A percentile compares a stretch with the other conserved stretches of the same genome.
phyloP scores from a whole-genome alignment of 35 echinoderm and acorn worm species.

The Ophiothrix spiculata region DNA sequence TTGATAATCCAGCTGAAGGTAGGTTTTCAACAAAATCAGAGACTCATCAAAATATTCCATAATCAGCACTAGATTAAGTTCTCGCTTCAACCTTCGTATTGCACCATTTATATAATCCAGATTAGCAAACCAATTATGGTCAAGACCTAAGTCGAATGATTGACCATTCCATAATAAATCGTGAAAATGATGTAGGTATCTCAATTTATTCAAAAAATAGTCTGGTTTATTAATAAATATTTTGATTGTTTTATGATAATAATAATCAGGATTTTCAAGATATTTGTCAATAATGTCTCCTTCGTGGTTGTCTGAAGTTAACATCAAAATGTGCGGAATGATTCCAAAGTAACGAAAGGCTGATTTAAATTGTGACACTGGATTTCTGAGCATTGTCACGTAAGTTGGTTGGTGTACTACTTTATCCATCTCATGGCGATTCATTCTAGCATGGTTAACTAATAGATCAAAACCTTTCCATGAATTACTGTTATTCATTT shows the following conservation, averaged over 20 bases:
- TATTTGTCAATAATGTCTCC: not conserved
- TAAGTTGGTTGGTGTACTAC: conserved; percentile 53
- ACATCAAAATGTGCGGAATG: conserved; percentile 13
- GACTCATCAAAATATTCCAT: conserved; percentile 76
- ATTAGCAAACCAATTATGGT: conserved; percentile 31
- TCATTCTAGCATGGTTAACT: conserved; percentile 64
- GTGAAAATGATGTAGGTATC: not conserved
- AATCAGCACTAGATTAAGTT: conserved; percentile 62
- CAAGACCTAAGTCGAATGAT: conserved; percentile 60
- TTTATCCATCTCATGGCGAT: conserved; percentile 67
- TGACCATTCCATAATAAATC: conserved; percentile 59
- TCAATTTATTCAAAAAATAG: not conserved
- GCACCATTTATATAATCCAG: not conserved
- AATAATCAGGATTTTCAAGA: too few species aligned
- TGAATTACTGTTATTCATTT: not conserved
- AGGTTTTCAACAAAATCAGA: conserved; percentile 47
- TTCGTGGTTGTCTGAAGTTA: not conserved
- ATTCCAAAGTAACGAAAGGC: conserved; percentile 59
- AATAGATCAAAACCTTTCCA: conserved; percentile 51
- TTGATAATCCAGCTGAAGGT: conserved; percentile 60
- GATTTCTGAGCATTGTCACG: conserved; percentile 54
- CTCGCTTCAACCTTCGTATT: conserved; percentile 28
- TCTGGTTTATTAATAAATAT: conserved; percentile 26
- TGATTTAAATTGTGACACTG: conserved; percentile 55
- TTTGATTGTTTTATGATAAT: too few species aligned